A percentile compares a stretch with the other conserved stretches of the same genome.
These are phyloP conservation scores for Rhadinocentrus ornatus DNA, from an alignment of 2,797 vertebrate genomes.

Conservation along the genomic window DNA sequence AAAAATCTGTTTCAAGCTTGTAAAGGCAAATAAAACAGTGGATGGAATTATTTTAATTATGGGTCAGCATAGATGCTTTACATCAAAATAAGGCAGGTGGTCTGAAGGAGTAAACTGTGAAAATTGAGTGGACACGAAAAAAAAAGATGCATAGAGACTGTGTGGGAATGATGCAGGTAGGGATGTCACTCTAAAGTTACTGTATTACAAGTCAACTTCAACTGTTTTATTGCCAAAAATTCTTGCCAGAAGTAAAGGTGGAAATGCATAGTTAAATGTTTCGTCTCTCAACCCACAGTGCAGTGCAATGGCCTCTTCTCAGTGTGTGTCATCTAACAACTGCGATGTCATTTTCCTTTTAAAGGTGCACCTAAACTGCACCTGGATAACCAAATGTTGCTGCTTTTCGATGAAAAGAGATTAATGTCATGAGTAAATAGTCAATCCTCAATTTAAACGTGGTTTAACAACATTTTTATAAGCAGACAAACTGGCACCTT, in stretches of 20 bases:
- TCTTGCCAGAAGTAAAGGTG: constrained; percentile 66
- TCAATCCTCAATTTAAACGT: constrained; percentile 1
- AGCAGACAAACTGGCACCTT: constrained; percentile 42
- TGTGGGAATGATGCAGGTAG: constrained; percentile 4
- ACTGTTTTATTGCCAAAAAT: constrained; percentile 80
- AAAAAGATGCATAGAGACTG: constrained; percentile 52
- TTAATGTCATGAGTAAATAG: neutral
- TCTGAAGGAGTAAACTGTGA: constrained; percentile 16
- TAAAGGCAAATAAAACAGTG: constrained; percentile 3
- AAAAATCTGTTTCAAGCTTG: constrained; percentile 9
- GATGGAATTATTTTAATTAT: constrained; percentile 19
- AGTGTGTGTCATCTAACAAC: neutral
- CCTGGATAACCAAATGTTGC: constrained; percentile 2
- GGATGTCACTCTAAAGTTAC: constrained; percentile 9
- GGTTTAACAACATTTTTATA: neutral
- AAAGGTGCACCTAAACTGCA: constrained; percentile 1
- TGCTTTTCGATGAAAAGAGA: constrained; percentile 8
- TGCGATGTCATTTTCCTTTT: constrained; percentile 8
- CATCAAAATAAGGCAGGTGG: neutral
- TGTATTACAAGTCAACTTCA: constrained; percentile 38
- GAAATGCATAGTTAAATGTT: constrained; percentile 84
- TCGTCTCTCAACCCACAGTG: constrained; percentile 42
- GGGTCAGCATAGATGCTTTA: constrained; percentile 11
- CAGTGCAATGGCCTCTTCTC: constrained; percentile 41
- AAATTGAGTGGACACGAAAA: constrained; percentile 15